A percentile compares a stretch with the other conserved stretches of the same genome.
Evolutionary conservation across 2,113 vertebrate species (phyloP).

Genomic region (Eurypyga helias): DNA sequence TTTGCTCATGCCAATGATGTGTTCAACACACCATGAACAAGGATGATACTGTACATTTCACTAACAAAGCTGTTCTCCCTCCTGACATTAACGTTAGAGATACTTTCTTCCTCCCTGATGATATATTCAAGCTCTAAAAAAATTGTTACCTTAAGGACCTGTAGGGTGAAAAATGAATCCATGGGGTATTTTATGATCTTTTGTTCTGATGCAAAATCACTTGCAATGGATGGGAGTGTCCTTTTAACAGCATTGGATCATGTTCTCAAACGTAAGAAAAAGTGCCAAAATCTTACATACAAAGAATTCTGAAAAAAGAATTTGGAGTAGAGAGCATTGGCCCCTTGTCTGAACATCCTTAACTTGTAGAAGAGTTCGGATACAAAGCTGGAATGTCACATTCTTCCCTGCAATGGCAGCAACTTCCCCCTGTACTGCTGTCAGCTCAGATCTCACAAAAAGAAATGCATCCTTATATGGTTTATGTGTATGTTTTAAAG

Average conservation of each 20-base stretch:
- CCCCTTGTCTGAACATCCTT: not conserved
- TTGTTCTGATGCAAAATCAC: not conserved
- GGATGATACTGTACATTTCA: not conserved
- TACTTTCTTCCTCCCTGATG: not conserved
- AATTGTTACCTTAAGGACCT: not conserved
- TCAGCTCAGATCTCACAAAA: not conserved
- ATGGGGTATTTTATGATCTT: not conserved
- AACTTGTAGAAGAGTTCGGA: not conserved
- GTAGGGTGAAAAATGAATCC: not conserved
- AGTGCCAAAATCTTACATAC: not conserved
- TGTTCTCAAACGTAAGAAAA: not conserved
- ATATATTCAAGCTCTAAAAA: conserved; percentile 3
- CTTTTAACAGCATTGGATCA: not conserved
- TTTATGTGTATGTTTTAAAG: not conserved
- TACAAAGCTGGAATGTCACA: not conserved
- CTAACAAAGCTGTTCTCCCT: not conserved
- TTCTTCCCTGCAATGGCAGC: not conserved
- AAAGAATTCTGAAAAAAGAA: not conserved
- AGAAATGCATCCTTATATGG: not conserved
- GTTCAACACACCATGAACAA: not conserved
- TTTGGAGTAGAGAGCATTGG: not conserved
- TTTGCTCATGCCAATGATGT: not conserved
- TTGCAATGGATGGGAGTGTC: not conserved
- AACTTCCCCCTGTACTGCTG: not conserved
- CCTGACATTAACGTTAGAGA: not conserved